These are phyloP conservation scores for Leptodactylus fallax DNA, from an alignment of 2,797 vertebrate genomes.

Conservation along the genomic window DNA sequence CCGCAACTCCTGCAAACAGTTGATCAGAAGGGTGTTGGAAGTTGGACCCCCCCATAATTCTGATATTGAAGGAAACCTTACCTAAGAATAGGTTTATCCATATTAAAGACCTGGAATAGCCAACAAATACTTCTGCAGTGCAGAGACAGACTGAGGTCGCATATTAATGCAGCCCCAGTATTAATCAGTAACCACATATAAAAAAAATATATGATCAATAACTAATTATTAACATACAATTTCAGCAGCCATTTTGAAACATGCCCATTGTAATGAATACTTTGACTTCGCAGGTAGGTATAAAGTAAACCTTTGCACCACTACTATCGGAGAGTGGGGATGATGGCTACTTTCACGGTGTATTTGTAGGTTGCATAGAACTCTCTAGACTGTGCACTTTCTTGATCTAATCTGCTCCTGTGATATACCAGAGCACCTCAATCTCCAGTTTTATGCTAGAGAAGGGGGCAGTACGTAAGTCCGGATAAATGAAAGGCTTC, in stretches of 20 bases:
- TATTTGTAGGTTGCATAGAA: background rate
- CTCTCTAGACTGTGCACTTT: background rate
- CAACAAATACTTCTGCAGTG: too few relatives aligned
- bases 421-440: conserved; percentile 12
- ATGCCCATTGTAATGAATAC: background rate
- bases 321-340: background rate
- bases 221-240: background rate
- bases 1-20: too few relatives aligned
- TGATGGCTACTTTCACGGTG: background rate
- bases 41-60: too few relatives aligned
- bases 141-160: too few relatives aligned
- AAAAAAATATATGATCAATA: background rate
- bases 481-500: conserved; percentile 43
- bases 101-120: too few relatives aligned
- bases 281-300: background rate
- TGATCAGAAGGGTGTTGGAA: too few relatives aligned
- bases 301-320: background rate
- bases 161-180: too few relatives aligned
- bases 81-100: too few relatives aligned
- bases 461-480: background rate
- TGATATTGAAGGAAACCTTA: too few relatives aligned
- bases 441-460: background rate
- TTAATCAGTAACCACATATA: too few relatives aligned
- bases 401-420: background rate
- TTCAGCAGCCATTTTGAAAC: background rate